A percentile compares a stretch with the other conserved stretches of the same genome.
Evolutionary conservation across 2,888 invertebrate species (phyloP).

Genomic region (Calliopum simillimum): DNA sequence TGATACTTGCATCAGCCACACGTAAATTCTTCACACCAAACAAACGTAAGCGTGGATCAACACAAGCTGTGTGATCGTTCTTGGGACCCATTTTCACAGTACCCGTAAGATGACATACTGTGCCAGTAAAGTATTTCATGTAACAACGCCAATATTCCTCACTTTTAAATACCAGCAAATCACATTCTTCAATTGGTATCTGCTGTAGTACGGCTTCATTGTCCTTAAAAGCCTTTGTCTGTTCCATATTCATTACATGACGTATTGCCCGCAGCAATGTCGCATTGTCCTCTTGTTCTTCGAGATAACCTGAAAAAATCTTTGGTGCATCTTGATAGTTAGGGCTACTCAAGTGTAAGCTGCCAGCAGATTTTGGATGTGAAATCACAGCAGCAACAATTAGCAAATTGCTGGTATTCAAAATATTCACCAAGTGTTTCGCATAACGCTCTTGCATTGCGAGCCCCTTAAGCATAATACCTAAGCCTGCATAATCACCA

Average conservation of each 20-base stretch:
- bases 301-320: slow-evolving; percentile 71
- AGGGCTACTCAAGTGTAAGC: slow-evolving; percentile 67
- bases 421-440: slow-evolving; percentile 18
- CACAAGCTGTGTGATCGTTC: slow-evolving; percentile 73
- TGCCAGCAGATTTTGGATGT: slow-evolving; percentile 66
- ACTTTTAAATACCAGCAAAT: slow-evolving; percentile 53
- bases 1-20: slow-evolving; percentile 80
- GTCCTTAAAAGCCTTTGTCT: slow-evolving; percentile 65
- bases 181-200: slow-evolving; percentile 49
- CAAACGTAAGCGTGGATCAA: slow-evolving; percentile 74
- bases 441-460: slow-evolving; percentile 35
- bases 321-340: slow-evolving; percentile 70
- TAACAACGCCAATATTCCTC: slow-evolving; percentile 77
- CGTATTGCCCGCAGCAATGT: slow-evolving; percentile 57
- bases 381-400: slow-evolving; percentile 48
- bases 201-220: slow-evolving; percentile 53
- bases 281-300: slow-evolving; percentile 66
- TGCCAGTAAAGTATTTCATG: slow-evolving; percentile 72
- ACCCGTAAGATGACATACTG: slow-evolving; percentile 77
- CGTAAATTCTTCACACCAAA: slow-evolving; percentile 75
- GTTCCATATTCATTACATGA: slow-evolving; percentile 58
- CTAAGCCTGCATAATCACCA: slow-evolving; percentile 46
- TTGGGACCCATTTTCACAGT: too few species aligned
- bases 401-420: slow-evolving; percentile 40
- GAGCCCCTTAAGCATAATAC: slow-evolving; percentile 51